phyloP scores from a whole-genome alignment of 2,797 vertebrate genomes.

The Cynopterus sphinx region DNA sequence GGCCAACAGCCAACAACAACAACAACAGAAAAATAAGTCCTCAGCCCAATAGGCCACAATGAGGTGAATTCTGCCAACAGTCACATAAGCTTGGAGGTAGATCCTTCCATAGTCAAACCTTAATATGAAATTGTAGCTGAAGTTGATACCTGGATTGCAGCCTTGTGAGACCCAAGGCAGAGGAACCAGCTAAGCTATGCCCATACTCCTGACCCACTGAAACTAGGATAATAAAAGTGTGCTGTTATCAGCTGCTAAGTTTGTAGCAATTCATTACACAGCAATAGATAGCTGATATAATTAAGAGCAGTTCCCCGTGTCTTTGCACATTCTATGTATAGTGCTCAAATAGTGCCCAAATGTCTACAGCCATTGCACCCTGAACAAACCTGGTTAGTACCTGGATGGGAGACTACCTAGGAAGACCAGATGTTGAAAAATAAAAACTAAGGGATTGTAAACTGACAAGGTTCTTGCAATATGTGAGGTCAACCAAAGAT shows the following conservation, averaged over 20 bases:
- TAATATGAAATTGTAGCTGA: neutral
- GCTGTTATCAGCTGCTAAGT: neutral
- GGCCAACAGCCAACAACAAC: too few species aligned
- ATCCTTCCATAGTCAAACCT: neutral
- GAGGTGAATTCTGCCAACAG: neutral
- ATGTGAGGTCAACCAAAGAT: too few species aligned
- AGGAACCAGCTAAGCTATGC: neutral
- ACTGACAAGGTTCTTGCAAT: too few species aligned
- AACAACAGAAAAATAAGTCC: neutral
- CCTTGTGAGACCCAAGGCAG: neutral
- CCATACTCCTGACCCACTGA: neutral
- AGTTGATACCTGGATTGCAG: neutral
- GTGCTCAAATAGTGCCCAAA: neutral
- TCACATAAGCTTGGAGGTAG: neutral
- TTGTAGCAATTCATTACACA: neutral
- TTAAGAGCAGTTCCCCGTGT: neutral
- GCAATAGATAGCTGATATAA: neutral
- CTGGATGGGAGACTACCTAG: too few species aligned
- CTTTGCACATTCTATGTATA: neutral
- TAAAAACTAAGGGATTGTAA: too few species aligned
- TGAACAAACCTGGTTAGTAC: too few species aligned
- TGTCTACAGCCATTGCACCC: neutral
- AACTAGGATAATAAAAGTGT: neutral
- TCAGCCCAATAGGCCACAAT: neutral
- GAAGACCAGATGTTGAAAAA: too few species aligned